Evolutionary conservation across 2,797 vertebrate species (phyloP), one percentile per base, ranked within the genome.

Genomic region (Megalops cyprinoides): DNA sequence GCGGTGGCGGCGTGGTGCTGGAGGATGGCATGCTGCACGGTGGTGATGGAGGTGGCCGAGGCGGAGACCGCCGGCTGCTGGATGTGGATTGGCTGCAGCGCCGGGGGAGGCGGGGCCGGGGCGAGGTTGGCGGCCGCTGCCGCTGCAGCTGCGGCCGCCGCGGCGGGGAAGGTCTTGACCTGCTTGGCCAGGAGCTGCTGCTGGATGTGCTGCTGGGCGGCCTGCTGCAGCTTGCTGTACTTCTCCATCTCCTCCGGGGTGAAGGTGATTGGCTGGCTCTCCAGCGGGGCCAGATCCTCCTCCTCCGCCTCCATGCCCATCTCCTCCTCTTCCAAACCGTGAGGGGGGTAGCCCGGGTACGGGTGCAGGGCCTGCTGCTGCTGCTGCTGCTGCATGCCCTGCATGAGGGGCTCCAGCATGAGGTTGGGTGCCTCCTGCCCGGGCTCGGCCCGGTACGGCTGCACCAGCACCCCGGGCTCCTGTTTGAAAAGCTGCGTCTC

Each of bases 221-320:
- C 98, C 90, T 99, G 98, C 81, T 99, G 98, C 82, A 99, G 94
- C 86, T 99, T 99, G 88, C 98, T 96, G 91, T 99, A 99, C 76
- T 99, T 99, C 89, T 99, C 98, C 97, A 99, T 98, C 88, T 99
- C 98, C 89, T 99, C 98, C 0, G 98, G 97, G 0, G 98, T 99
- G 86, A 99, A 99, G 0, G 98, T 99, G 84, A 99, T 99, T 3
- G 98, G 98, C 84, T 99, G 98, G 91, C 97, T 99, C 92, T 99
- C 98, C 10, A 99, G 87, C 0, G 98, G 98, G 0, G 98, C 98
- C 75, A 99, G 88, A 0, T 97, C 97, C 0, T 95, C 95, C 74
- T 95, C 94, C 86, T 95, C 94, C 0, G 91, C 88, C 84, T 95
- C 94, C 85, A 94, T 86, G 77, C 93, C 86, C 79, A 88, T 69